These are phyloP conservation scores for Schrankia costaestrigalis DNA, from an alignment of 2,888 invertebrate genomes.

Conservation along the genomic window DNA sequence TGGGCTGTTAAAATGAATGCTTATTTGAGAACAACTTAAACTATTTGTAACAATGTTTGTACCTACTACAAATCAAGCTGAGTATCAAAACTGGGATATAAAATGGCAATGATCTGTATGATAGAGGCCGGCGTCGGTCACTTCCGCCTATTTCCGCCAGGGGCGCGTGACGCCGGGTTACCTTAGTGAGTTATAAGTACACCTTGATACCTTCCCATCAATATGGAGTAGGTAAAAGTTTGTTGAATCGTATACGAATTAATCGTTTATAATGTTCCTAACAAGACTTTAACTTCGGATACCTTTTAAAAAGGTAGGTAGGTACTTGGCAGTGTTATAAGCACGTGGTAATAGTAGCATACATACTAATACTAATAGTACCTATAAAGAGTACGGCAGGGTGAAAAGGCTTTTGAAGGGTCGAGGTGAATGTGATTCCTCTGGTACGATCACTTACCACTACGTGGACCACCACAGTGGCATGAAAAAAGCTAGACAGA, in stretches of 20 bases:
- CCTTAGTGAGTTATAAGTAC: neutral
- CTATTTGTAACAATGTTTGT: neutral
- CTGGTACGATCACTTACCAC: too few relatives aligned
- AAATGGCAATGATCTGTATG: slow-evolving; percentile 27
- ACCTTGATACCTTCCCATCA: neutral
- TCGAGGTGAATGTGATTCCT: too few relatives aligned
- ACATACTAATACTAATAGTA: too few relatives aligned
- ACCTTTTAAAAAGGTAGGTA: too few relatives aligned
- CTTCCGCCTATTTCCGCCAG: slow-evolving; percentile 61
- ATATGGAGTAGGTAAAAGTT: neutral
- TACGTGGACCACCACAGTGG: too few relatives aligned
- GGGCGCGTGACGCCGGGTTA: slow-evolving; percentile 31
- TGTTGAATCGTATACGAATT: neutral
- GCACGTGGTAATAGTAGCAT: too few relatives aligned
- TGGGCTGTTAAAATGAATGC: neutral
- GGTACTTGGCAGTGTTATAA: too few relatives aligned
- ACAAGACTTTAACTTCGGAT: too few relatives aligned
- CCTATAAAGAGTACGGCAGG: too few relatives aligned
- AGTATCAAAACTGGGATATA: slow-evolving; percentile 1
- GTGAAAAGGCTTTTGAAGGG: too few relatives aligned
- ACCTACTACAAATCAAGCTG: neutral
- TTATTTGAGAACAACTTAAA: neutral
- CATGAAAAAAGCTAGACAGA: too few relatives aligned
- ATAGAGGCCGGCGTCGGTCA: slow-evolving; percentile 57
- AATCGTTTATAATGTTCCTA: too few relatives aligned